These are phyloP conservation scores for Mustela lutreola DNA, from an alignment of 2,113 vertebrate species.

Conservation along the genomic window DNA sequence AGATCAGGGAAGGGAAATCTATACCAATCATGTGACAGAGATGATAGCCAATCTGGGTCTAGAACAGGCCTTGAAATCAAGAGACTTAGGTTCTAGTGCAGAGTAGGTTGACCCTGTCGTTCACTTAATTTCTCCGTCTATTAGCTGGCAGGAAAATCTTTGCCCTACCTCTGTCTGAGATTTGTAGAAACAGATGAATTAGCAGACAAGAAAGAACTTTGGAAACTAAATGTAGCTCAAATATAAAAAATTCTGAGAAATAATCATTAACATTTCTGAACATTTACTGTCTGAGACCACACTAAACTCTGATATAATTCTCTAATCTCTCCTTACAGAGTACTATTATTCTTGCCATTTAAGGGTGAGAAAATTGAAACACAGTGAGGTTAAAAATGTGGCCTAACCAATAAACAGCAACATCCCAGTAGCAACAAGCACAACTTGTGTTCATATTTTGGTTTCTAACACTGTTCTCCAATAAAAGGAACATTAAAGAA, in stretches of 20 bases:
- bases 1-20: background rate
- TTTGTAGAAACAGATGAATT: background rate
- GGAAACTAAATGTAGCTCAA: conserved; percentile 29
- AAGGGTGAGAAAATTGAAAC: background rate
- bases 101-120: background rate
- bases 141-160: background rate
- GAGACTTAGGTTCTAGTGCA: background rate
- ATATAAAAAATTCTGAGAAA: background rate
- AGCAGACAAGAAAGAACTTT: background rate
- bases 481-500: background rate
- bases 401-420: background rate
- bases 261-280: background rate
- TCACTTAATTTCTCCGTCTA: background rate
- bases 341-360: background rate
- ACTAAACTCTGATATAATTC: background rate
- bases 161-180: background rate
- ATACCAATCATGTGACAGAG: background rate
- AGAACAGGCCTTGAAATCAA: background rate
- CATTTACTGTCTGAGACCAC: background rate
- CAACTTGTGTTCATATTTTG: background rate
- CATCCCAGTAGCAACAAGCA: background rate
- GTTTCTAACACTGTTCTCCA: background rate
- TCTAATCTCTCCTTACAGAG: background rate
- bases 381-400: background rate
- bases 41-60: background rate